Base-by-base conservation (phyloP, 1,140 invertebrate genomes). In the Drosophila cardini region DNA sequence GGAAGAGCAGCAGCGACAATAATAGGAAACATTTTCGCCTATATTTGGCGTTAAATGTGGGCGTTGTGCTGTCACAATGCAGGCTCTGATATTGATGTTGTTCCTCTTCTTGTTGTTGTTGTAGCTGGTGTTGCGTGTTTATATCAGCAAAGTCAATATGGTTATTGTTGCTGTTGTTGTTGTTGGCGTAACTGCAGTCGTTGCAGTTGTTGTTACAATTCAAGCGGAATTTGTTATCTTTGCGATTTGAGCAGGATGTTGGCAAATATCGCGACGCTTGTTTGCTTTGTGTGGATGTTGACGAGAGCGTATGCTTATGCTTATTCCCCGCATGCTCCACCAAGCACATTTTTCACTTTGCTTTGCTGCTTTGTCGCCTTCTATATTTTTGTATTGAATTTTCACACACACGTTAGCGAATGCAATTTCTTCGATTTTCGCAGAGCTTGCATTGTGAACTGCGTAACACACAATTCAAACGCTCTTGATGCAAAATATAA, bases 41-140 rank as follows among this genome's bases (percentile, higher is more conserved):
- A 72, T 92, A 92, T 76, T 92, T 92, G 3, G 86, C 87, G 73
- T 92, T 92, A 50, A 92, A 92, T 73, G 83, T 90, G 69, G 85
- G 81, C 72, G 89, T 79, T 64, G 45, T 85, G 80, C 71, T 80
- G 65, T 63, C 63, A 60, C 68, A 60, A 46, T 53, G 60, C 40
- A 65, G 30, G 30, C 67, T 63, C 42, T 78, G 75, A 18, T 68
- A 69, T 21, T 68, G 68, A 15, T 55, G 43, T 11, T 48, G 46
- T 32, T 74, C 50, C 18, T 74, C 53, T 21, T 72, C 69, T 61
- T 78, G 64, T 34, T 78, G 46, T 16, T 72, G 71, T 56, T 71
- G 38, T 62, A 65, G 61, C 61, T 73, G 46, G n/a, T 62, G 53
- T 63, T 71, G 57, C 40, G 56, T 76, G 70, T 46, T 73, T 68